A percentile compares a stretch with the other conserved stretches of the same genome.
These are phyloP conservation scores for Sycophaga agraensis DNA, from an alignment of 1,140 invertebrate species.

Conservation along the genomic window DNA sequence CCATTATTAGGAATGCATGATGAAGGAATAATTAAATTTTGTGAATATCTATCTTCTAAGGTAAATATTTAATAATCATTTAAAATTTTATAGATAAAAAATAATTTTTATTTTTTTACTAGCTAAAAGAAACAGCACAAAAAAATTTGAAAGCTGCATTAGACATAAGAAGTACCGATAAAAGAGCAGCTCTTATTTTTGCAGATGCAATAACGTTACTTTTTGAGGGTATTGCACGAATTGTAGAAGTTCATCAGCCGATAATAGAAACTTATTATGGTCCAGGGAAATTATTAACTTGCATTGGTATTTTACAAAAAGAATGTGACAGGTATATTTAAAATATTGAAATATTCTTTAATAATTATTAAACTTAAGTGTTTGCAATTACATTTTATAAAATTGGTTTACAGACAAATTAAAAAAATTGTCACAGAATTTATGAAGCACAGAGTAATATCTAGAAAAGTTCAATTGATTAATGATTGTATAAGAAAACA, in stretches of 20 bases:
- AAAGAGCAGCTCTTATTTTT: slow-evolving; percentile 74
- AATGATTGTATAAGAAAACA: slow-evolving; percentile 60
- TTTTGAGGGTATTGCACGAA: slow-evolving; percentile 86
- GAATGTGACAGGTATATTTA: slow-evolving; percentile 85
- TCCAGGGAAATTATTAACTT: slow-evolving; percentile 72
- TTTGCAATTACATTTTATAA: neutral
- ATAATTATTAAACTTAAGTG: neutral
- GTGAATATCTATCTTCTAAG: slow-evolving; percentile 85
- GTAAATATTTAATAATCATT: slow-evolving; percentile 37
- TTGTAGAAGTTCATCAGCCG: slow-evolving; percentile 89
- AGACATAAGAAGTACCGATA: slow-evolving; percentile 67
- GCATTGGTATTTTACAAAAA: slow-evolving; percentile 75
- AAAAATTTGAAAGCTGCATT: slow-evolving; percentile 71
- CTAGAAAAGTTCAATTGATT: slow-evolving; percentile 66
- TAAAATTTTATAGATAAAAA: too few relatives aligned
- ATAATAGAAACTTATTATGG: slow-evolving; percentile 94
- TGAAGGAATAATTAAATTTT: slow-evolving; percentile 89
- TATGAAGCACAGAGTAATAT: slow-evolving; percentile 71
- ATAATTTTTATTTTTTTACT: slow-evolving; percentile 3
- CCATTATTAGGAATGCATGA: slow-evolving; percentile 90
- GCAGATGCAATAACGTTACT: slow-evolving; percentile 81
- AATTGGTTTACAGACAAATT: slow-evolving; percentile 41
- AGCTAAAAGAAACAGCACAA: slow-evolving; percentile 71
- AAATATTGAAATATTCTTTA: slow-evolving; percentile 6
- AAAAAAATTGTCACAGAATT: slow-evolving; percentile 76